phyloP scores from a whole-genome alignment of 2,113 vertebrate species.

The Myrmecobius fasciatus region DNA sequence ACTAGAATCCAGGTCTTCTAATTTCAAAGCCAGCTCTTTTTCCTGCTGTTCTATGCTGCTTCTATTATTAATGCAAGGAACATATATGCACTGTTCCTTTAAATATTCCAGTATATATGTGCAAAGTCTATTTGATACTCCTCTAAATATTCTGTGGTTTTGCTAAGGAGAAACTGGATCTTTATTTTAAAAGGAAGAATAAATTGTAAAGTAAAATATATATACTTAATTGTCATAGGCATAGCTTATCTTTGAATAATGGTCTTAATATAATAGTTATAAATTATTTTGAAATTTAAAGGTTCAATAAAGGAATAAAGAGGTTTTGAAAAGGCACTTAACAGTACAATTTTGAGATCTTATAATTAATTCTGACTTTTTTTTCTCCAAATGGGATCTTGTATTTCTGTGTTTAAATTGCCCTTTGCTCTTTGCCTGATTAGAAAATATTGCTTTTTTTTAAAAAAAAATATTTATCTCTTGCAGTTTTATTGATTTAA shows the following conservation, averaged over 20 bases:
- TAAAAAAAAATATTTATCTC: neutral
- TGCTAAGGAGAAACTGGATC: conserved; percentile 44
- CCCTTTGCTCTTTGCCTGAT: conserved; percentile 39
- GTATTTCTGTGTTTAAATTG: conserved; percentile 23
- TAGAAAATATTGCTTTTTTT: conserved; percentile 52
- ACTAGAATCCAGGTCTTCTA: neutral
- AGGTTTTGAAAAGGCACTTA: conserved; percentile 44
- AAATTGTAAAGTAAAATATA: neutral
- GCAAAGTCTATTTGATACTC: conserved; percentile 18
- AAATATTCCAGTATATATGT: conserved; percentile 44
- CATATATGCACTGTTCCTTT: conserved; percentile 2
- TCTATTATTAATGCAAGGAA: conserved; percentile 26
- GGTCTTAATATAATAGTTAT: conserved; percentile 27
- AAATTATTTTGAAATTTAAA: conserved; percentile 24
- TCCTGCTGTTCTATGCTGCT: neutral
- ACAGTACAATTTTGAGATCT: conserved; percentile 31
- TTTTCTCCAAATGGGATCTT: conserved; percentile 40
- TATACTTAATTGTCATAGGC: neutral
- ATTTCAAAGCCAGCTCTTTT: neutral
- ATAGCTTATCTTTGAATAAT: conserved; percentile 43
- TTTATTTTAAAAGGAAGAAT: conserved; percentile 29
- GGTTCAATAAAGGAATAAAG: conserved; percentile 12
- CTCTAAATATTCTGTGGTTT: conserved; percentile 22
- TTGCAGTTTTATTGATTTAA: conserved; percentile 43
- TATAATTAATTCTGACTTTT: conserved; percentile 36